Evolutionary conservation across 2,797 vertebrate genomes (phyloP).

Genomic region (Todus mexicanus): DNA sequence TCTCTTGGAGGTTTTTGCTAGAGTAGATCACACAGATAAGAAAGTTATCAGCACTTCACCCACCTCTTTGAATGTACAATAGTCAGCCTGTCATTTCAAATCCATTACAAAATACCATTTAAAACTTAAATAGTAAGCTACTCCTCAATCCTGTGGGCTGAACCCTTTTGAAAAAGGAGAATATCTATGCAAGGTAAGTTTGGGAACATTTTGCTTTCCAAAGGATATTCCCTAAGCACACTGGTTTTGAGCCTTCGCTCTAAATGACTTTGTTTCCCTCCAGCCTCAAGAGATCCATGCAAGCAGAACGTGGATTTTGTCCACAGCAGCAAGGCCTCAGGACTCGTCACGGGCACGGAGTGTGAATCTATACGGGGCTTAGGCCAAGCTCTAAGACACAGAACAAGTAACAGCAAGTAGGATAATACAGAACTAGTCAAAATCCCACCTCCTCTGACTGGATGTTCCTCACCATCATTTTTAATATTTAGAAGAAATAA

Average conservation of each 20-base stretch:
- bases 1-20: neutral
- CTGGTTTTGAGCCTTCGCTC: neutral
- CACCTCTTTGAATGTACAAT: neutral
- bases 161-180: neutral
- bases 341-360: neutral
- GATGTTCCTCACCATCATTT: neutral
- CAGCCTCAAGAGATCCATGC: neutral
- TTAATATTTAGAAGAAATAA: neutral
- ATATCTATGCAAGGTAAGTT: neutral
- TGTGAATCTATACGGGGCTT: accelerated
- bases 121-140: neutral
- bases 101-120: neutral
- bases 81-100: neutral
- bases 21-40: neutral
- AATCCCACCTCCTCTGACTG: neutral
- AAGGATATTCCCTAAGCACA: neutral
- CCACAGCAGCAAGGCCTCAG: neutral
- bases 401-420: neutral
- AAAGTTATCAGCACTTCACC: neutral
- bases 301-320: neutral
- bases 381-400: neutral
- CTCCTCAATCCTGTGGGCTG: neutral
- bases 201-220: neutral
- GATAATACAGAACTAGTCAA: neutral
- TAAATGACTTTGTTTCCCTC: neutral